Evolutionary conservation across 2,888 invertebrate genomes (phyloP).

Genomic region (Hydrotaea cyrtoneurina): DNA sequence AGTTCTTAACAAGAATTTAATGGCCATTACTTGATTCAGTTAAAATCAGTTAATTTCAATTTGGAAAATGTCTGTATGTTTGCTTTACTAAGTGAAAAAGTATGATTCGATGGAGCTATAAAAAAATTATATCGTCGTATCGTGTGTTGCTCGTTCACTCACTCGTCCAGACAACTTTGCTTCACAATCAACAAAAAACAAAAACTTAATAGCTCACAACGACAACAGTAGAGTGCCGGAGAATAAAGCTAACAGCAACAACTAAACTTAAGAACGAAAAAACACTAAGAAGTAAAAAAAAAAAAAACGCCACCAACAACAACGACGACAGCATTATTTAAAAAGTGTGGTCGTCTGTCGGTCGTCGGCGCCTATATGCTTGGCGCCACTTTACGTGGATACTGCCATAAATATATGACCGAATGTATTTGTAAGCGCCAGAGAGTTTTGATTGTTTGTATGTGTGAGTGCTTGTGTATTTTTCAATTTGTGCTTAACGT

Average conservation of each 20-base stretch:
- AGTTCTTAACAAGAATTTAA: conserved; percentile 37
- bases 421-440: conserved; percentile 51
- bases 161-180: conserved; percentile 29
- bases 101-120: conserved; percentile 21
- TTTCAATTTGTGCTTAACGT: not conserved
- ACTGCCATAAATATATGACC: conserved; percentile 54
- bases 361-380: conserved; percentile 68
- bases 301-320: conserved; percentile 25
- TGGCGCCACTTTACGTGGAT: conserved; percentile 68
- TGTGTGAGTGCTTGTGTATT: too few species aligned
- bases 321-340: conserved; percentile 37
- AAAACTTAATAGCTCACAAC: conserved; percentile 58
- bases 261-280: not conserved
- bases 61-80: conserved; percentile 22
- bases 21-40: conserved; percentile 48
- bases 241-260: conserved; percentile 22
- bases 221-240: conserved; percentile 18
- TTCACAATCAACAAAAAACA: conserved; percentile 47
- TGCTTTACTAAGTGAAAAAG: conserved; percentile 12
- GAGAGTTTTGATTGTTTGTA: conserved; percentile 21
- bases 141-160: conserved; percentile 7
- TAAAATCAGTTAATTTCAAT: conserved; percentile 45
- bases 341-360: conserved; percentile 55
- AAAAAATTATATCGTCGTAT: conserved; percentile 6
- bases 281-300: not conserved